These are phyloP conservation scores for Romanogobio albipinnatus DNA, from an alignment of 2,113 vertebrate genomes.

Conservation along the genomic window DNA sequence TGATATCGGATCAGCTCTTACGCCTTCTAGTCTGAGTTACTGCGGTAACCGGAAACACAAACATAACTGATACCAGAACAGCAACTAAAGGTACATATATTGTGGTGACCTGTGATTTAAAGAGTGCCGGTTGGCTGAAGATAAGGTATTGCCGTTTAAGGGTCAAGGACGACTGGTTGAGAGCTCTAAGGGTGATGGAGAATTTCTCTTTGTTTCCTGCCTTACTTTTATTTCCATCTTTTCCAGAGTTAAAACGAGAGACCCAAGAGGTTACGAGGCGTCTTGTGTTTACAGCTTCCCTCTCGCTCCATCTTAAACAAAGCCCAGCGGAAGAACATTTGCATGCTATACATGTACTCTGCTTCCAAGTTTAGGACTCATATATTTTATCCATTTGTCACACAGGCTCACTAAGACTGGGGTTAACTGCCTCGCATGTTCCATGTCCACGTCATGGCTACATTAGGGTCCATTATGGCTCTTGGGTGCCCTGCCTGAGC, in stretches of 20 bases:
- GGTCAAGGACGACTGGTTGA: constrained; percentile 19
- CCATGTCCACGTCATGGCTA: constrained; percentile 74
- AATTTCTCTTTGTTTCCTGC: neutral
- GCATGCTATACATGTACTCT: constrained; percentile 1
- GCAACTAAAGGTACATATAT: constrained; percentile 5
- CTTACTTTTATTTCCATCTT: constrained; percentile 43
- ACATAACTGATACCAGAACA: constrained; percentile 33
- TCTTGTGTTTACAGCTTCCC: constrained; percentile 13
- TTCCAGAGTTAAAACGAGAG: constrained; percentile 43
- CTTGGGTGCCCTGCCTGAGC: constrained; percentile 65
- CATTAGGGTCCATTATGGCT: constrained; percentile 75
- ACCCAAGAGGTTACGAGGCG: constrained; percentile 7
- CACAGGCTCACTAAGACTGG: neutral
- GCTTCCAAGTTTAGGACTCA: neutral
- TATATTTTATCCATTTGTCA: constrained; percentile 22
- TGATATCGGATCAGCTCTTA: neutral
- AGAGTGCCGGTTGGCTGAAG: constrained; percentile 33
- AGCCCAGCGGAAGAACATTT: neutral
- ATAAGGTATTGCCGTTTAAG: constrained; percentile 1
- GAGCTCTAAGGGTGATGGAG: constrained; percentile 5
- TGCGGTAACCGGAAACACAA: neutral
- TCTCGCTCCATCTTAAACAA: neutral
- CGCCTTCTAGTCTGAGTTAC: constrained; percentile 2
- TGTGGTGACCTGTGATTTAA: constrained; percentile 20
- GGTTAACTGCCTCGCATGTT: constrained; percentile 77